A percentile compares a stretch with the other conserved stretches of the same genome.
phyloP scores from a whole-genome alignment of 1,140 invertebrate genomes.

The Trachelipus rathkii region DNA sequence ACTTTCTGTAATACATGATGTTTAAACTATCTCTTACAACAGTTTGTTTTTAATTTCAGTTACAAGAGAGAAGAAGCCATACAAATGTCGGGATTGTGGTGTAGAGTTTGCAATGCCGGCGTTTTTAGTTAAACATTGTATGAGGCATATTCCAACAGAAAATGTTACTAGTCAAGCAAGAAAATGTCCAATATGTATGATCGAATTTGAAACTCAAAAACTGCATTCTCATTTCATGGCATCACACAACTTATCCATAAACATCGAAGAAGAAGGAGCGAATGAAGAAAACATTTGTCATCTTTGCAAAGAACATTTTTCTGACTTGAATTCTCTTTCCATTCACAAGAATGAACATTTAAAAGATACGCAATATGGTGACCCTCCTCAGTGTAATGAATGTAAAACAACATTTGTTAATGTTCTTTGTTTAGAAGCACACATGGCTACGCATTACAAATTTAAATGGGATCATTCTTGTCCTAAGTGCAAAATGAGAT shows the following conservation, averaged over 20 bases:
- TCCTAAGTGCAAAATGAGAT: slow-evolving; percentile 35
- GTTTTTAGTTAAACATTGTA: slow-evolving; percentile 44
- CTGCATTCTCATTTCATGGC: slow-evolving; percentile 36
- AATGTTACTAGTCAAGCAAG: slow-evolving; percentile 32
- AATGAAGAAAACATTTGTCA: slow-evolving; percentile 28
- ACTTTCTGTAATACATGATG: too few species aligned
- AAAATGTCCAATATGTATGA: slow-evolving; percentile 38
- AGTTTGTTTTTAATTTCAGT: not conserved
- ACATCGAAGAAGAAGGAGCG: slow-evolving; percentile 31
- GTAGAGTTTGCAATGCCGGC: slow-evolving; percentile 43
- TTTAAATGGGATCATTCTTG: slow-evolving; percentile 39
- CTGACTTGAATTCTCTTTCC: slow-evolving; percentile 38
- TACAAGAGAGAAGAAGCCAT: slow-evolving; percentile 34
- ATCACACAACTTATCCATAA: slow-evolving; percentile 36
- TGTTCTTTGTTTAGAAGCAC: slow-evolving; percentile 44
- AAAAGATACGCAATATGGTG: slow-evolving; percentile 35
- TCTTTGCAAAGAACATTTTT: slow-evolving; percentile 37
- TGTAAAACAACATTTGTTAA: slow-evolving; percentile 43
- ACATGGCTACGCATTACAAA: slow-evolving; percentile 43
- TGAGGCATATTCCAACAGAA: slow-evolving; percentile 37
- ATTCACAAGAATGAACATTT: slow-evolving; percentile 43
- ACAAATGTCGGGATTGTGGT: slow-evolving; percentile 44
- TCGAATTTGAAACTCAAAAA: slow-evolving; percentile 38
- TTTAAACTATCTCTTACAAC: not conserved
- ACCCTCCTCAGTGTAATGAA: slow-evolving; percentile 30